These are phyloP conservation scores for Chymomyza fuscimana DNA, from an alignment of 2,888 invertebrate species.

Conservation along the genomic window DNA sequence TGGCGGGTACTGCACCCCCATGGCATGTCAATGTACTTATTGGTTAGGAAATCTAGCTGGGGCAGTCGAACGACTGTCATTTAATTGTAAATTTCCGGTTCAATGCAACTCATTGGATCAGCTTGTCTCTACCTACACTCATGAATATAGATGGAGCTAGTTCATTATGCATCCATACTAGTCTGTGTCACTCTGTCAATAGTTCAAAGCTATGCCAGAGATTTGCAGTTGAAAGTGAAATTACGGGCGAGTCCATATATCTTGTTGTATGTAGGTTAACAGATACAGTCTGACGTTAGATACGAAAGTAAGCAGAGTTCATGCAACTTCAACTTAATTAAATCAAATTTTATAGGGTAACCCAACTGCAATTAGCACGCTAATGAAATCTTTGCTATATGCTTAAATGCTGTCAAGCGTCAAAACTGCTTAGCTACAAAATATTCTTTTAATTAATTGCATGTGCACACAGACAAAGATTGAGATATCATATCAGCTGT, in stretches of 20 bases:
- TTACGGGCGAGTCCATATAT: constrained; percentile 48
- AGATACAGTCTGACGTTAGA: constrained; percentile 12
- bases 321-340: neutral
- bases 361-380: constrained; percentile 2
- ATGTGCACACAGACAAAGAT: neutral
- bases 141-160: constrained; percentile 6
- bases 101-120: constrained; percentile 58
- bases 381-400: neutral
- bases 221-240: constrained; percentile 61
- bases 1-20: constrained; percentile 41
- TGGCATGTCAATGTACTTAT: neutral
- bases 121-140: neutral
- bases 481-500: constrained; percentile 41
- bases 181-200: constrained; percentile 29
- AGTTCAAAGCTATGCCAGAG: constrained; percentile 24
- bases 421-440: too few species aligned
- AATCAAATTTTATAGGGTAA: neutral
- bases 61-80: constrained; percentile 28
- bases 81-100: constrained; percentile 74
- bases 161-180: constrained; percentile 37
- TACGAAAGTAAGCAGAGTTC: constrained; percentile 31
- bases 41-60: constrained; percentile 23
- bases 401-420: neutral
- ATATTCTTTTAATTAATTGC: constrained; percentile 11
- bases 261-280: constrained; percentile 43